Conservation (phyloP, 2,797 vertebrate genomes). For the Coreius guichenoti region DNA sequence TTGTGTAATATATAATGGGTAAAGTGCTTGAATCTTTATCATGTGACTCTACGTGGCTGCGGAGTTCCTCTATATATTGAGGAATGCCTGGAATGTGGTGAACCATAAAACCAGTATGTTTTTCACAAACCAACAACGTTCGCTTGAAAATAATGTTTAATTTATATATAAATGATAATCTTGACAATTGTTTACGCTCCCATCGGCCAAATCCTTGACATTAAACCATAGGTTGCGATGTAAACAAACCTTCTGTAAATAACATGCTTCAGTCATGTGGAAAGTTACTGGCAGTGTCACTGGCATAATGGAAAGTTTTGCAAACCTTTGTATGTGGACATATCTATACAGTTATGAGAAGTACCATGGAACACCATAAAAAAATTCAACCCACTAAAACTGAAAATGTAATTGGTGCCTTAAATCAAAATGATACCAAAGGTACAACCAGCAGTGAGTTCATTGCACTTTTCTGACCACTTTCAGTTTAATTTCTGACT, state of each 20-base stretch:
- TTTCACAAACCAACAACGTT: not conserved
- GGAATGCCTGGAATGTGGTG: conserved; percentile 4
- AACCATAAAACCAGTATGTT: not conserved
- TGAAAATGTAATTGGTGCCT: not conserved
- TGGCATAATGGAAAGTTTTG: not conserved
- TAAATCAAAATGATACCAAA: not conserved
- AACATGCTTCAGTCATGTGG: not conserved
- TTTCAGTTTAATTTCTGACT: not conserved
- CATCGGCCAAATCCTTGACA: not conserved
- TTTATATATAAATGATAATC: not conserved
- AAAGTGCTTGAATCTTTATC: not conserved
- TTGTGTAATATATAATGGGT: too few relatives aligned
- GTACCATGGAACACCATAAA: not conserved
- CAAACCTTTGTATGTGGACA: not conserved
- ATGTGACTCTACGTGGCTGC: not conserved
- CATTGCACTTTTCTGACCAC: not conserved
- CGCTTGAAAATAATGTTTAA: not conserved
- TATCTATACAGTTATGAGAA: not conserved
- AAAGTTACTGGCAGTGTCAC: not conserved
- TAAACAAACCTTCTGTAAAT: conserved; percentile 22
- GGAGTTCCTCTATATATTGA: not conserved
- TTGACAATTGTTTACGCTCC: not conserved
- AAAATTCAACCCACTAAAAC: not conserved
- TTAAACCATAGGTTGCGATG: not conserved
- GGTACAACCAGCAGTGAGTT: not conserved